These are phyloP conservation scores for Pogoniulus pusillus DNA, from an alignment of 2,797 vertebrate genomes.

Conservation along the genomic window DNA sequence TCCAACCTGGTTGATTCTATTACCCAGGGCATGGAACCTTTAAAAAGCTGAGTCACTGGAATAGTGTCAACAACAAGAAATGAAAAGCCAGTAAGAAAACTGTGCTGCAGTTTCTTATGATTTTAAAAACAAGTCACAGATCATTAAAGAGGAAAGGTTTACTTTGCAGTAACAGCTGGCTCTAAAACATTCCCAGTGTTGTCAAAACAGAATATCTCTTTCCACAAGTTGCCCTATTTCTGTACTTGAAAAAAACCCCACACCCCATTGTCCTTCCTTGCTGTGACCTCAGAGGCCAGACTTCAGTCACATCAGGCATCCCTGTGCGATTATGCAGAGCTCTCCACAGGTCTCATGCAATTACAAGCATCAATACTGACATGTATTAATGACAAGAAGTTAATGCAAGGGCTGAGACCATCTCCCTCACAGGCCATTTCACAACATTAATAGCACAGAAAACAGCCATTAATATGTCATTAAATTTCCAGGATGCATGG, in stretches of 20 bases:
- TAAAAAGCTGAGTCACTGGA: not conserved
- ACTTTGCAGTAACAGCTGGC: not conserved
- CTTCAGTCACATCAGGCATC: not conserved
- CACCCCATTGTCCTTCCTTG: not conserved
- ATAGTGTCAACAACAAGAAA: not conserved
- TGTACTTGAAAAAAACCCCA: not conserved
- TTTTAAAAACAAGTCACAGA: not conserved
- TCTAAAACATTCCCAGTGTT: not conserved
- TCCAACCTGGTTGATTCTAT: too few relatives aligned
- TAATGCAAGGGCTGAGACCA: conserved; percentile 42
- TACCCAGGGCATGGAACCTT: not conserved
- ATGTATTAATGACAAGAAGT: conserved; percentile 56
- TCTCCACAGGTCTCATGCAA: not conserved
- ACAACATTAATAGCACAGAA: conserved; percentile 42
- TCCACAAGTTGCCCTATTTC: not conserved
- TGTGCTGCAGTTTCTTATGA: not conserved
- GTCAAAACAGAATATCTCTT: not conserved
- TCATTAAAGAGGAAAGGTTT: not conserved
- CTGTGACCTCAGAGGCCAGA: not conserved
- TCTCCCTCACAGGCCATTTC: conserved; percentile 45
- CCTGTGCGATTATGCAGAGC: not conserved
- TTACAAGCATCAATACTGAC: conserved; percentile 35
- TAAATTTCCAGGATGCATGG: conserved; percentile 36
- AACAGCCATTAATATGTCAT: conserved; percentile 56
- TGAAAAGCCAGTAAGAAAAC: not conserved